Conservation (phyloP, 1,140 invertebrate genomes). For the Hycleus cichorii region DNA sequence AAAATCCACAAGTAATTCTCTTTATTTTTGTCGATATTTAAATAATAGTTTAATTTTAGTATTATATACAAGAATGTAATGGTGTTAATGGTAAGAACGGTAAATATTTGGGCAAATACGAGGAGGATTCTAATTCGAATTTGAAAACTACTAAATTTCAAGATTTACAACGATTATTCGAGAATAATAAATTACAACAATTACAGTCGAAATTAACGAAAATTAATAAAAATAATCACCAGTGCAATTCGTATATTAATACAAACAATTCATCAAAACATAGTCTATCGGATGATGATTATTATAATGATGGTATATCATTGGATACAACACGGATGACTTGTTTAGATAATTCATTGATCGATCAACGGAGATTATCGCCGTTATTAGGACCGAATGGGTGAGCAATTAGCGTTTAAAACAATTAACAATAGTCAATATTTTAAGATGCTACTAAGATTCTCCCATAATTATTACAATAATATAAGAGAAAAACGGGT, state of each 20-base stretch:
- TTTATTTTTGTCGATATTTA: background rate
- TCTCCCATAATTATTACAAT: too few species aligned
- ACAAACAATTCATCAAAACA: too few species aligned
- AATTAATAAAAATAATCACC: background rate
- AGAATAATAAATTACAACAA: background rate
- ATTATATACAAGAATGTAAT: constrained; percentile 24
- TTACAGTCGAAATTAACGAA: background rate
- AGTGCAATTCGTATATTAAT: background rate
- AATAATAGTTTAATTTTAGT: constrained; percentile 18
- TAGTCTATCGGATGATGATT: too few species aligned
- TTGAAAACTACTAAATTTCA: constrained; percentile 26
- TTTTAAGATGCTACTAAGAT: too few species aligned
- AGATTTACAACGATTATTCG: constrained; percentile 22
- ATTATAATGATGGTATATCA: background rate
- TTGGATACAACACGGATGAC: constrained; percentile 27
- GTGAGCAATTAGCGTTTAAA: constrained; percentile 14
- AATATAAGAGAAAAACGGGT: too few species aligned
- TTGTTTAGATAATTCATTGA: constrained; percentile 24
- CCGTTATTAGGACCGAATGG: constrained; percentile 31
- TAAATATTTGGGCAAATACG: constrained; percentile 10
- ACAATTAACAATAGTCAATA: too few species aligned
- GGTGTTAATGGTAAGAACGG: background rate
- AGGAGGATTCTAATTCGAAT: constrained; percentile 34
- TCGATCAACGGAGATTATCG: constrained; percentile 20
- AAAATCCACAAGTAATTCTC: constrained; percentile 48